These are phyloP conservation scores for Drosophila ezoana DNA, from an alignment of 2,888 invertebrate species.

Conservation along the genomic window DNA sequence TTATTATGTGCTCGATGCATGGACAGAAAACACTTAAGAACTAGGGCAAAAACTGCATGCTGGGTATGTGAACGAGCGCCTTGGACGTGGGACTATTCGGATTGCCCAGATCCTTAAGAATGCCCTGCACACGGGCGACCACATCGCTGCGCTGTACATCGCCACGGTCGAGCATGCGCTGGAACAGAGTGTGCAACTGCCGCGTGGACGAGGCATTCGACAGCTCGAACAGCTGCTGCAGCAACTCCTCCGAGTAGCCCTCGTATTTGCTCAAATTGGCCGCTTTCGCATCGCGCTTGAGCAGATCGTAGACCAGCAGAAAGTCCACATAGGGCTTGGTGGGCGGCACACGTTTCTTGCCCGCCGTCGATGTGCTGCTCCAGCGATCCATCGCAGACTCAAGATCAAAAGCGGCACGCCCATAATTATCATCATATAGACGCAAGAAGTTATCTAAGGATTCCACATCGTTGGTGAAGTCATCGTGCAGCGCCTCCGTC, in stretches of 20 bases:
- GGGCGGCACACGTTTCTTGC: slow-evolving; percentile 84
- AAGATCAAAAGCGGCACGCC: slow-evolving; percentile 76
- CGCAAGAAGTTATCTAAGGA: slow-evolving; percentile 84
- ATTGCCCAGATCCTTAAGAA: slow-evolving; percentile 82
- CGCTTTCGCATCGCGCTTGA: slow-evolving; percentile 85
- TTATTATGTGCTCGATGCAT: slow-evolving; percentile 44
- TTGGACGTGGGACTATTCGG: slow-evolving; percentile 80
- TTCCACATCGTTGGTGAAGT: slow-evolving; percentile 82
- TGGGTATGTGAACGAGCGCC: slow-evolving; percentile 81
- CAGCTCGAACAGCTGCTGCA: slow-evolving; percentile 77
- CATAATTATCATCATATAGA: slow-evolving; percentile 84
- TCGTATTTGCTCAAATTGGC: slow-evolving; percentile 84
- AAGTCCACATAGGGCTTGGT: slow-evolving; percentile 85
- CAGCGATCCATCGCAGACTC: slow-evolving; percentile 82
- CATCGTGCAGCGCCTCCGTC: slow-evolving; percentile 80
- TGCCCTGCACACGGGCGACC: slow-evolving; percentile 80
- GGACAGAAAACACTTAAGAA: slow-evolving; percentile 57
- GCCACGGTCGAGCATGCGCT: slow-evolving; percentile 81
- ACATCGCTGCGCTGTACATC: slow-evolving; percentile 83
- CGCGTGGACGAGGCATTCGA: slow-evolving; percentile 82
- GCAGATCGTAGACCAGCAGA: slow-evolving; percentile 84
- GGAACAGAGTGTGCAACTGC: slow-evolving; percentile 82
- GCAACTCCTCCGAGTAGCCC: slow-evolving; percentile 82
- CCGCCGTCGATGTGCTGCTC: slow-evolving; percentile 82
- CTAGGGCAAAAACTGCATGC: slow-evolving; percentile 82